Conservation (phyloP, 2,888 invertebrate species). For the Cerceris ruficornis region DNA sequence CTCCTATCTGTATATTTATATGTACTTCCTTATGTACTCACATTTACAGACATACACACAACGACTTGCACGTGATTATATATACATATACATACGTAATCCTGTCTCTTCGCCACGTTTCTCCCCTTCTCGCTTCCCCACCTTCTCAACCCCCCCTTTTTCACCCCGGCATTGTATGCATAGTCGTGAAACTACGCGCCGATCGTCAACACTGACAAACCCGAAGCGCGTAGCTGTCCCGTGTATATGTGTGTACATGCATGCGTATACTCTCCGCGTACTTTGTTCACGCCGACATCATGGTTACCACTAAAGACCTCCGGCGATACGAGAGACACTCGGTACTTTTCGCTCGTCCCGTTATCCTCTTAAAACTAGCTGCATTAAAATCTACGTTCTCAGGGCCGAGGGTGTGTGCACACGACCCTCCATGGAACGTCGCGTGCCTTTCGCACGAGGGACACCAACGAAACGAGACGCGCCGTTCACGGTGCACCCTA, state of each 20-base stretch:
- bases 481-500: neutral
- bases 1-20: constrained; percentile 19
- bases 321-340: constrained; percentile 38
- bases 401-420: constrained; percentile 22
- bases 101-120: neutral
- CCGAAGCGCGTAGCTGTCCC: constrained; percentile 11
- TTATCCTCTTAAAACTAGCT: constrained; percentile 57
- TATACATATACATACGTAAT: constrained; percentile 14
- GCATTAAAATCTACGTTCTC: constrained; percentile 47
- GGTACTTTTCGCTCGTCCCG: constrained; percentile 38
- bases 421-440: no score
- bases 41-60: constrained; percentile 54
- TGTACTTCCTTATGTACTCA: constrained; percentile 42
- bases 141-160: no score
- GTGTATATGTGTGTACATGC: constrained; percentile 33
- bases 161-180: constrained; percentile 2
- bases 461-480: no score
- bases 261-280: constrained; percentile 43
- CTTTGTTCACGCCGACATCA: constrained; percentile 36
- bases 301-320: constrained; percentile 42
- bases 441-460: no score
- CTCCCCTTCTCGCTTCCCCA: no score
- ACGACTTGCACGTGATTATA: constrained; percentile 20
- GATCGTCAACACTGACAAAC: constrained; percentile 21
- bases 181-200: constrained; percentile 19